Percentiles rank a stretch among this genome's conserved stretches.
Evolutionary conservation across 2,113 vertebrate genomes (phyloP).

Genomic region (Daubentonia madagascariensis): DNA sequence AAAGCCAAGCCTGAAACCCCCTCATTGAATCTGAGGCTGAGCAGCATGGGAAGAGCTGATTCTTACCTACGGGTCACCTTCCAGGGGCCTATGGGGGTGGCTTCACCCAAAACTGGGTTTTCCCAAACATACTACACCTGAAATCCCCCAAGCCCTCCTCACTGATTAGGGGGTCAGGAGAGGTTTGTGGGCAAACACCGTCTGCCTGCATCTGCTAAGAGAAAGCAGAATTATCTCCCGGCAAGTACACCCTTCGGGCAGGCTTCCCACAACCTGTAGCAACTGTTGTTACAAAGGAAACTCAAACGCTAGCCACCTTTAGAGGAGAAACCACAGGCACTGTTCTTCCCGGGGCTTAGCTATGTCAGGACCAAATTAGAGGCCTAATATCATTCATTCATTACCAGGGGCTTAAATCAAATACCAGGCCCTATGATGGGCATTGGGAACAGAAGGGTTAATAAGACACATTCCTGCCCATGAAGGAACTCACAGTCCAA

Average conservation of each 20-base stretch:
- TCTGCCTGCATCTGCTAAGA: neutral
- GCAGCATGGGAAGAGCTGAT: neutral
- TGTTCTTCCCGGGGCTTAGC: neutral
- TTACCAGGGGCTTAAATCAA: neutral
- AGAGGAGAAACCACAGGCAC: fast-evolving
- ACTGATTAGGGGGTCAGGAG: neutral
- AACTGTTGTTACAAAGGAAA: neutral
- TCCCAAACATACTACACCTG: neutral
- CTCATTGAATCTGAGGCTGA: neutral
- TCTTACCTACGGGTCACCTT: neutral
- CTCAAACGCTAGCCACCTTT: too few relatives aligned
- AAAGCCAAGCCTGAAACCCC: neutral
- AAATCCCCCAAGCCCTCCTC: neutral
- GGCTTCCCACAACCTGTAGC: neutral
- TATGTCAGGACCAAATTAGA: neutral
- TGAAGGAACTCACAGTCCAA: neutral
- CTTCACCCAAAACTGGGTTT: neutral
- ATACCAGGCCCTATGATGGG: neutral
- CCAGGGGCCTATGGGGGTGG: neutral
- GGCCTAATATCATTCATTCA: neutral
- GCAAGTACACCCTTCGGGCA: neutral
- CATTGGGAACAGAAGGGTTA: neutral
- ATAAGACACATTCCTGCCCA: neutral
- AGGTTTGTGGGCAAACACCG: neutral
- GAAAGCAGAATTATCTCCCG: neutral